Conservation (phyloP, 37 sponge, comb jelly and placozoan species). For the Oopsacas minuta region DNA sequence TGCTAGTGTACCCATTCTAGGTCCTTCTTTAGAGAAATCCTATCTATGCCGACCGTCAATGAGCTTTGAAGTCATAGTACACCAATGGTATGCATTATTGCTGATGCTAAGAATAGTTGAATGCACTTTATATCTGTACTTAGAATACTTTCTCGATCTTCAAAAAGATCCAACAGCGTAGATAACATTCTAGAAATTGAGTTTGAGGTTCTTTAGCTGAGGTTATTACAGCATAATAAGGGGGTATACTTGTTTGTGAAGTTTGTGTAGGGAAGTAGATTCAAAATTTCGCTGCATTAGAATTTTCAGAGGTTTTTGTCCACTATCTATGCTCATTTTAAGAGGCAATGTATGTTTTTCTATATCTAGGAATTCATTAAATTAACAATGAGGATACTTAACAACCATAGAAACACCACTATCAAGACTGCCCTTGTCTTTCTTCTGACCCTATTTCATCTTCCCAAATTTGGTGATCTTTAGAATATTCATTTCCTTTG, state of each 20-base stretch:
- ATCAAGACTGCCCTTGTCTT: background rate
- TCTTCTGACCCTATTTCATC: background rate
- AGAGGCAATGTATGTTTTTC: slow-evolving; percentile 1
- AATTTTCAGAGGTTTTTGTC: slow-evolving; percentile 12
- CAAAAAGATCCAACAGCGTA: background rate
- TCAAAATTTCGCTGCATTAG: slow-evolving; percentile 14
- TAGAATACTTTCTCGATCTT: slow-evolving; percentile 6
- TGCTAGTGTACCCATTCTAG: background rate
- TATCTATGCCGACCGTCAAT: background rate
- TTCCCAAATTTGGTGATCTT: slow-evolving; percentile 7
- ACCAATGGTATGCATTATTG: slow-evolving; percentile 13
- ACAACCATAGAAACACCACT: slow-evolving; percentile 10
- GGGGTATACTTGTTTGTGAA: slow-evolving; percentile 1
- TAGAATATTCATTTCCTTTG: background rate
- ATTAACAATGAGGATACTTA: slow-evolving; percentile 1
- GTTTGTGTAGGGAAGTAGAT: slow-evolving; percentile 17
- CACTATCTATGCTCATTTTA: background rate
- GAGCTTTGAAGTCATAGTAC: slow-evolving; percentile 9
- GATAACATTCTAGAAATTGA: slow-evolving; percentile 11
- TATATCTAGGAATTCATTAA: background rate
- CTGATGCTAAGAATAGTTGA: slow-evolving; percentile 3
- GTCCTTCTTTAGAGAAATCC: background rate
- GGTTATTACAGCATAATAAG: slow-evolving; percentile 5
- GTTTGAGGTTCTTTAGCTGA: background rate
- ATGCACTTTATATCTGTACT: slow-evolving; percentile 18